These are phyloP conservation scores for Leptinotarsa defecta DNA, from an alignment of 1,140 invertebrate genomes.

Conservation along the genomic window DNA sequence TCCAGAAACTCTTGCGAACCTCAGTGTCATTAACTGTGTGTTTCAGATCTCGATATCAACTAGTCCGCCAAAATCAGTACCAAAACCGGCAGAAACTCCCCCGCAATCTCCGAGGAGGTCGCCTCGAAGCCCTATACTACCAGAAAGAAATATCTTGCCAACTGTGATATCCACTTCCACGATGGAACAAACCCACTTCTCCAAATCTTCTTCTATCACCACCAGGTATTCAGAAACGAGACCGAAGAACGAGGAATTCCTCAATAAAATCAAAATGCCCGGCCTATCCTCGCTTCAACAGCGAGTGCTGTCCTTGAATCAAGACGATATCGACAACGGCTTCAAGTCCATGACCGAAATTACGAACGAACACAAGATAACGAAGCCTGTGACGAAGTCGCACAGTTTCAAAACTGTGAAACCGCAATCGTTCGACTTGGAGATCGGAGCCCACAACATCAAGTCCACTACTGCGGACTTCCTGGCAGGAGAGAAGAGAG, in stretches of 20 bases:
- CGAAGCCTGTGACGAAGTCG: conserved; percentile 66
- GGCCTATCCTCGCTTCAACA: conserved; percentile 62
- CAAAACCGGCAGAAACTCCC: conserved; percentile 21
- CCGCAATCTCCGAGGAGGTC: conserved; percentile 25
- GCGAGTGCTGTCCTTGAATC: conserved; percentile 43
- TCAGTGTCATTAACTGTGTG: neutral
- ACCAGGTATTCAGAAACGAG: conserved; percentile 22
- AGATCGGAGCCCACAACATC: neutral
- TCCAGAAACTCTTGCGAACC: too few relatives aligned
- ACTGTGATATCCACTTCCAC: conserved; percentile 23
- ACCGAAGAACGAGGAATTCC: conserved; percentile 46
- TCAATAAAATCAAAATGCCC: conserved; percentile 57
- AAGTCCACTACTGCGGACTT: conserved; percentile 7
- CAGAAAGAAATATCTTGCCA: conserved; percentile 25
- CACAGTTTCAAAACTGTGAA: conserved; percentile 67
- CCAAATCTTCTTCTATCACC: conserved; percentile 16
- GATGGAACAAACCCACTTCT: conserved; percentile 21
- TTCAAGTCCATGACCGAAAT: conserved; percentile 56
- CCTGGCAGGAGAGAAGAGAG: conserved; percentile 16
- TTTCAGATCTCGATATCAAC: conserved; percentile 26
- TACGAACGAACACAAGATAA: conserved; percentile 54
- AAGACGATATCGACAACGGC: conserved; percentile 52
- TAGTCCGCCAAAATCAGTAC: conserved; percentile 24
- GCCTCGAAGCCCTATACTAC: conserved; percentile 29
- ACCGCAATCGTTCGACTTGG: conserved; percentile 18